phyloP scores from a whole-genome alignment of 2,888 invertebrate genomes.

The Apodemia duryi region DNA sequence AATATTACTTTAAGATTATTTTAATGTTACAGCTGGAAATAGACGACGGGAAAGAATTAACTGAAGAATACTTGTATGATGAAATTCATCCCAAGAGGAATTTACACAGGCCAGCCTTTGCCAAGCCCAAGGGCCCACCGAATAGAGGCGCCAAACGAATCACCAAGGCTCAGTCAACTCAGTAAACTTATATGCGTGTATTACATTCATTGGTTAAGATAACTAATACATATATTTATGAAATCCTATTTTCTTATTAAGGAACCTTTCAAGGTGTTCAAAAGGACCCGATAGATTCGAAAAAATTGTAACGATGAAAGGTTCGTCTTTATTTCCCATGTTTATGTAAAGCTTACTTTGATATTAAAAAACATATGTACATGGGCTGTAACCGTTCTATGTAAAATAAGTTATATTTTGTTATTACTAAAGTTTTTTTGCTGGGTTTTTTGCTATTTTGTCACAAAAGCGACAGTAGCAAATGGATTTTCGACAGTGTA shows the following conservation, averaged over 20 bases:
- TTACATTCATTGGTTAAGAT: conserved; percentile 8
- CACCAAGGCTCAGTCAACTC: conserved; percentile 82
- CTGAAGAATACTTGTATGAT: conserved; percentile 93
- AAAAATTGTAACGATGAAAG: not conserved
- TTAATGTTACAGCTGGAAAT: conserved; percentile 90
- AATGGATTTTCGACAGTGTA: no score
- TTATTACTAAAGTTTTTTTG: no score
- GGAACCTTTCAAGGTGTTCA: not conserved
- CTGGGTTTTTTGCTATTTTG: no score
- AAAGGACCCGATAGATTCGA: not conserved
- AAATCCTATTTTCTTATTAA: not conserved
- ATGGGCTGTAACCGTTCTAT: no score
- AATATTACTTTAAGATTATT: not conserved
- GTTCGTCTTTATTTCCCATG: no score
- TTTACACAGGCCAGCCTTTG: conserved; percentile 93
- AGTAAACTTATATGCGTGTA: conserved; percentile 37
- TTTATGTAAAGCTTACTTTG: no score
- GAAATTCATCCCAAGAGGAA: conserved; percentile 96
- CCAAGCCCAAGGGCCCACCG: conserved; percentile 97
- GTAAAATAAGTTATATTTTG: no score
- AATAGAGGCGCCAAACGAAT: conserved; percentile 94
- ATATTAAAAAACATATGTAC: no score
- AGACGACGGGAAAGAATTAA: conserved; percentile 92
- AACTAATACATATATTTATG: not conserved
- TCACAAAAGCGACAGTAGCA: no score